A percentile compares a stretch with the other conserved stretches of the same genome.
Conservation (phyloP, 2,797 vertebrate genomes). For the Champsocephalus gunnari region DNA sequence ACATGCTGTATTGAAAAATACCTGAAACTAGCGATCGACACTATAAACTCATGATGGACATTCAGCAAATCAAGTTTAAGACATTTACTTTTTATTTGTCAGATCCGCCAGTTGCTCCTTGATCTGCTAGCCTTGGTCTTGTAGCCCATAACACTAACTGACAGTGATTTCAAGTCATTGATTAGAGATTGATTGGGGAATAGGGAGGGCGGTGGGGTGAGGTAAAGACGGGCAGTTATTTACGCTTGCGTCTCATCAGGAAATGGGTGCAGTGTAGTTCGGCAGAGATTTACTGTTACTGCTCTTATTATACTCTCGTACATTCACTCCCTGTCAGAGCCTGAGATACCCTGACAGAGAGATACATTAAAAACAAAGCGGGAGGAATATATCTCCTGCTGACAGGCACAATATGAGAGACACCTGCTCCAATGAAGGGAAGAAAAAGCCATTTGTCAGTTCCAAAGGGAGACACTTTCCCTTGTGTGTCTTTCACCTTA, state of each 20-base stretch:
- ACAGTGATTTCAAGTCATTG: slow-evolving; percentile 62
- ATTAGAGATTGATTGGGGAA: slow-evolving; percentile 64
- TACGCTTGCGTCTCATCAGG: slow-evolving; percentile 57
- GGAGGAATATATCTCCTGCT: slow-evolving; percentile 51
- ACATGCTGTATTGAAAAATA: too few species aligned
- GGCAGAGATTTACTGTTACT: slow-evolving; percentile 63
- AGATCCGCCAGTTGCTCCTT: too few species aligned
- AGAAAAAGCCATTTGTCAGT: slow-evolving; percentile 48
- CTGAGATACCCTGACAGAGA: slow-evolving; percentile 47
- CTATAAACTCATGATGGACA: too few species aligned
- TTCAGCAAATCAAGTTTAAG: too few species aligned
- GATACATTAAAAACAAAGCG: slow-evolving; percentile 65
- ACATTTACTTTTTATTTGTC: too few species aligned
- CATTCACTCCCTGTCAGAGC: slow-evolving; percentile 54
- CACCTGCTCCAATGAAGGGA: slow-evolving; percentile 56
- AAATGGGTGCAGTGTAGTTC: slow-evolving; percentile 56
- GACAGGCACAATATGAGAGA: slow-evolving; percentile 62
- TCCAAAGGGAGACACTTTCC: slow-evolving; percentile 28
- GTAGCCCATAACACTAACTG: slow-evolving; percentile 26
- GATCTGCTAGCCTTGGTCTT: not conserved
- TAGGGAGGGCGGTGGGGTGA: slow-evolving; percentile 31
- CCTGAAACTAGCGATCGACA: too few species aligned
- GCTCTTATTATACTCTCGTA: slow-evolving; percentile 46
- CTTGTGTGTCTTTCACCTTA: slow-evolving; percentile 45
- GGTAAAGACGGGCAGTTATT: slow-evolving; percentile 43